Conservation (phyloP, 2,113 vertebrate species). For the Illadopsis cleaveri region DNA sequence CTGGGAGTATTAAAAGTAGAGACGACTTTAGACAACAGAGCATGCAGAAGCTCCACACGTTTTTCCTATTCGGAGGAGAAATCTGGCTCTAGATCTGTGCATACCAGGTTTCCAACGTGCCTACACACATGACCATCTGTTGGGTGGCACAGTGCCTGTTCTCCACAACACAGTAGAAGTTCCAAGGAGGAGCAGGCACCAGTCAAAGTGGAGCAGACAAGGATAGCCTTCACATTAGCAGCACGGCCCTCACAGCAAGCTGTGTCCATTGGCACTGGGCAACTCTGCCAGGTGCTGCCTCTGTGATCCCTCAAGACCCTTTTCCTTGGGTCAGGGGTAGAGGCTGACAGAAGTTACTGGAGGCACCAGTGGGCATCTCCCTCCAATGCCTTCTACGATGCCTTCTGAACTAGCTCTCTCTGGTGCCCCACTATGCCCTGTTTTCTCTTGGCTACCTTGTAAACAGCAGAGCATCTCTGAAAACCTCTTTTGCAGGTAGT, state of each 20-base stretch:
- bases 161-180: neutral
- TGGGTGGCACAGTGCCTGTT: neutral
- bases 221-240: neutral
- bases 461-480: neutral
- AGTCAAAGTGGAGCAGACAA: neutral
- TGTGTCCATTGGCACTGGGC: rapidly evolving
- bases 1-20: neutral
- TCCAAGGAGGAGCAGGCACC: neutral
- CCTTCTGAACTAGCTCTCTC: neutral
- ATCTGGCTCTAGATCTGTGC: neutral
- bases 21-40: neutral
- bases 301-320: neutral
- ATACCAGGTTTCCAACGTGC: neutral
- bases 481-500: neutral
- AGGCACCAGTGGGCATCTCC: neutral
- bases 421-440: neutral
- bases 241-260: neutral
- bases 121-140: constrained; percentile 39
- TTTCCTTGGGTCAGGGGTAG: neutral
- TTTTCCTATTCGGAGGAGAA: neutral
- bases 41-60: neutral
- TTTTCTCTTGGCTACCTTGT: neutral
- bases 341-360: neutral
- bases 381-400: neutral
- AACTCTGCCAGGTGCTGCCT: neutral